These are phyloP conservation scores for Diacarnus erythraeanus DNA, from an alignment of 37 sponge, comb jelly and placozoan genomes.

Conservation along the genomic window DNA sequence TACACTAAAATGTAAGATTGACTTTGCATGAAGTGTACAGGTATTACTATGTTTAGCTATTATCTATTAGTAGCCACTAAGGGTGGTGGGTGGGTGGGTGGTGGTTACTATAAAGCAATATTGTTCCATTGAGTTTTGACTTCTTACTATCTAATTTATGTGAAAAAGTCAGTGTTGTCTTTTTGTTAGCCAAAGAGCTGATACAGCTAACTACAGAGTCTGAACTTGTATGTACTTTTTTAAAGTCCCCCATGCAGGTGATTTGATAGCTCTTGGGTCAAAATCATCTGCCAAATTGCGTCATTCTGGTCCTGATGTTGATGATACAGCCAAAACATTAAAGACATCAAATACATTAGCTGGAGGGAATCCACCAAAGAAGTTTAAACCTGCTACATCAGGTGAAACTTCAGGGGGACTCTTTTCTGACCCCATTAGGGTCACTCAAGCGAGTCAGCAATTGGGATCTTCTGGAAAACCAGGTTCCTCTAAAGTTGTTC, in stretches of 20 bases:
- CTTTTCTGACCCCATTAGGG: constrained; percentile 69
- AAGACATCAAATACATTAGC: neutral
- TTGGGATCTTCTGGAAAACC: neutral
- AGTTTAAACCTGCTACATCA: constrained; percentile 15
- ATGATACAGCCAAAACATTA: neutral
- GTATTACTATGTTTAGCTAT: neutral
- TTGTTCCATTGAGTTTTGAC: neutral
- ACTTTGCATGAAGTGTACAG: constrained; percentile 20
- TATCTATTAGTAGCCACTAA: neutral
- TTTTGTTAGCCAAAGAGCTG: no score
- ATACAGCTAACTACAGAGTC: neutral
- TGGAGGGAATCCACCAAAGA: constrained; percentile 17
- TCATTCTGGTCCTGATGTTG: constrained; percentile 6
- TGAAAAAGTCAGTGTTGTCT: no score
- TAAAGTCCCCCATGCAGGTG: constrained; percentile 42
- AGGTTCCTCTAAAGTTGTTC: neutral
- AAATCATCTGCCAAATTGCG: constrained; percentile 30
- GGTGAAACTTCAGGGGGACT: constrained; percentile 26
- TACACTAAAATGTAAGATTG: constrained; percentile 44
- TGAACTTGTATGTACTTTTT: neutral
- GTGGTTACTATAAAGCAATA: neutral
- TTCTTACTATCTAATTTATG: neutral
- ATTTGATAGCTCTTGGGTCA: constrained; percentile 49
- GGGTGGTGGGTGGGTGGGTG: neutral
- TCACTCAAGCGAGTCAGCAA: constrained; percentile 44